These are phyloP conservation scores for Chelonus formosanus DNA, from an alignment of 2,888 invertebrate species.

Conservation along the genomic window DNA sequence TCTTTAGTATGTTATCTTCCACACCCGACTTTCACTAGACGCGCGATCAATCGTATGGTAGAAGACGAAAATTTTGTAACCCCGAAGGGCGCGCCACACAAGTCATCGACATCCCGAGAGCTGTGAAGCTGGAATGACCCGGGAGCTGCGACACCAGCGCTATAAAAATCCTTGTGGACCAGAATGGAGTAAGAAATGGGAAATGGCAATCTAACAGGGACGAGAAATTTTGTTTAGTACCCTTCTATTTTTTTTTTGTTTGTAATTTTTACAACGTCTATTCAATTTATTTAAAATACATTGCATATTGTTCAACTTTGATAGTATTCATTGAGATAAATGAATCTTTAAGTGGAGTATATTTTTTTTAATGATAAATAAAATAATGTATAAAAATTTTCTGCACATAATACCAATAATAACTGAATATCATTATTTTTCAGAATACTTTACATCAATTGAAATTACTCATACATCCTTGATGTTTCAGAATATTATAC, in stretches of 20 bases:
- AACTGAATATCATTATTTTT: no score
- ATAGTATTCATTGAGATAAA: neutral
- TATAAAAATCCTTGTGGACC: slow-evolving; percentile 45
- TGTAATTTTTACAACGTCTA: neutral
- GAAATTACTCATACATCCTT: no score
- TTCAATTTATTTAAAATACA: neutral
- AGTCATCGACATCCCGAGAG: slow-evolving; percentile 60
- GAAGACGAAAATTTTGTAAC: slow-evolving; percentile 48
- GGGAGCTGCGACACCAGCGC: slow-evolving; percentile 61
- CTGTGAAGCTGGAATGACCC: slow-evolving; percentile 61
- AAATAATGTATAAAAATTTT: no score
- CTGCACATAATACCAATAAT: no score
- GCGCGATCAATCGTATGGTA: slow-evolving; percentile 43
- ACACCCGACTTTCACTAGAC: slow-evolving; percentile 24
- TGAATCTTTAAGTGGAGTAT: no score
- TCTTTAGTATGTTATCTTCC: neutral
- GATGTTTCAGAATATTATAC: no score
- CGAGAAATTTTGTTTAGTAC: neutral
- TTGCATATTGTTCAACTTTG: neutral
- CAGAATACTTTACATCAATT: no score
- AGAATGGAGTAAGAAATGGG: neutral
- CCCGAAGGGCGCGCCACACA: slow-evolving; percentile 58
- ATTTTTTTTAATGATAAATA: no score
- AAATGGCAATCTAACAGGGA: neutral
- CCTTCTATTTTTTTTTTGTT: neutral